A percentile compares a stretch with the other conserved stretches of the same genome.
Conservation (phyloP, 2,888 invertebrate genomes). For the Tillus elongatus region DNA sequence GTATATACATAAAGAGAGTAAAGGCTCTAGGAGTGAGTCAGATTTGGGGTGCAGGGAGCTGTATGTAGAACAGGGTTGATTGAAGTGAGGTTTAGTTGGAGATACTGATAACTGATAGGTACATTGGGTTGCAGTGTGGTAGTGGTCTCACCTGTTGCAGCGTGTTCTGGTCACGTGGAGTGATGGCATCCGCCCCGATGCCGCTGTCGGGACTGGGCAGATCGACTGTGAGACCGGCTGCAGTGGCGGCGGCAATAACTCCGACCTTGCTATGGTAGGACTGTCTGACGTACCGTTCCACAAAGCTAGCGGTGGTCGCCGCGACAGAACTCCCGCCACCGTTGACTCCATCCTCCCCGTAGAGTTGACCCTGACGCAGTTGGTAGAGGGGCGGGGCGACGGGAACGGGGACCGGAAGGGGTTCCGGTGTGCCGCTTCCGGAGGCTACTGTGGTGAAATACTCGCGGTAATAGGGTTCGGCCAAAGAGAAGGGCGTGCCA, state of each 20-base stretch:
- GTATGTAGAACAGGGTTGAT: too few relatives aligned
- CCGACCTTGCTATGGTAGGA: slow-evolving; percentile 61
- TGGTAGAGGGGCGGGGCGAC: too few relatives aligned
- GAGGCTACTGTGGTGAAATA: slow-evolving; percentile 52
- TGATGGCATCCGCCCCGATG: slow-evolving; percentile 88
- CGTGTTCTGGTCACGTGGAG: slow-evolving; percentile 81
- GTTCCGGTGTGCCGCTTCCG: slow-evolving; percentile 51
- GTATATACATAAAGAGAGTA: too few relatives aligned
- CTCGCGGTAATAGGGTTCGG: slow-evolving; percentile 49
- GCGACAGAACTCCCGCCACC: slow-evolving; percentile 43
- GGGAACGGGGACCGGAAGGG: slow-evolving; percentile 37
- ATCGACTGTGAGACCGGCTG: slow-evolving; percentile 81
- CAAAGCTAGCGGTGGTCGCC: slow-evolving; percentile 56
- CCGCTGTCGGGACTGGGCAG: slow-evolving; percentile 93
- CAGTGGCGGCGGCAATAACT: slow-evolving; percentile 64
- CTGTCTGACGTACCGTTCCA: slow-evolving; percentile 57
- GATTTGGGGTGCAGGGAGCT: too few relatives aligned
- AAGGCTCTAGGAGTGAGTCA: too few relatives aligned
- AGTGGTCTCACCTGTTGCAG: slow-evolving; percentile 72
- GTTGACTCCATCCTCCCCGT: slow-evolving; percentile 49
- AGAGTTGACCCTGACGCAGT: slow-evolving; percentile 45
- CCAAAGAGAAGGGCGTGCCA: too few relatives aligned
- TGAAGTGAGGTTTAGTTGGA: too few relatives aligned
- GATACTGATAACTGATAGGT: too few relatives aligned
- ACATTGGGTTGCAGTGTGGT: slow-evolving; percentile 18